Conservation (phyloP, 2,797 vertebrate genomes). For the Dendrocincla tyrannina region DNA sequence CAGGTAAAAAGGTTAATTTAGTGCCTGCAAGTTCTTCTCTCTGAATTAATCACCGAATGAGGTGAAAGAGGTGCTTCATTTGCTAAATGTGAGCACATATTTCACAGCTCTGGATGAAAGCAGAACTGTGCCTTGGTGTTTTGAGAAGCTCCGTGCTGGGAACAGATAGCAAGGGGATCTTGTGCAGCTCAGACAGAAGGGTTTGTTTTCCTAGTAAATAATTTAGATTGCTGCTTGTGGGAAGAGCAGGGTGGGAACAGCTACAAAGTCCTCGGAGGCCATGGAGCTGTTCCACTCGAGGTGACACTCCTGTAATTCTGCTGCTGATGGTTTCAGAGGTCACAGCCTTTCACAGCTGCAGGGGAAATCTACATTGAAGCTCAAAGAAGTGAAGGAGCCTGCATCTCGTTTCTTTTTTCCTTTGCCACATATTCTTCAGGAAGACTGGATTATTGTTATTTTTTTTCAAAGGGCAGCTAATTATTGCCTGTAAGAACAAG, state of each 20-base stretch:
- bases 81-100: neutral
- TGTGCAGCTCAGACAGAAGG: neutral
- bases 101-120: neutral
- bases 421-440: neutral
- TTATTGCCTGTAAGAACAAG: constrained; percentile 17
- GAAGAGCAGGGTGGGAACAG: neutral
- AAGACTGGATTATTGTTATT: neutral
- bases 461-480: neutral
- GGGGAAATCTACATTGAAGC: neutral
- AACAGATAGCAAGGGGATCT: neutral
- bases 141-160: neutral
- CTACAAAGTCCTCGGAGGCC: neutral
- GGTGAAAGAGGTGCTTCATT: neutral
- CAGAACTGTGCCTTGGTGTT: neutral
- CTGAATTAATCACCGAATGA: neutral
- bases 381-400: neutral
- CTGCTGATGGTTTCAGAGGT: neutral
- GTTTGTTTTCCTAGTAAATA: constrained; percentile 14
- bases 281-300: neutral
- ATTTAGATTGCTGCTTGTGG: neutral
- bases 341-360: neutral
- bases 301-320: neutral
- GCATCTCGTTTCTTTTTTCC: neutral
- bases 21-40: neutral
- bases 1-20: neutral